Conservation (phyloP, 2,888 invertebrate species). For the Zonitis immaculata region DNA sequence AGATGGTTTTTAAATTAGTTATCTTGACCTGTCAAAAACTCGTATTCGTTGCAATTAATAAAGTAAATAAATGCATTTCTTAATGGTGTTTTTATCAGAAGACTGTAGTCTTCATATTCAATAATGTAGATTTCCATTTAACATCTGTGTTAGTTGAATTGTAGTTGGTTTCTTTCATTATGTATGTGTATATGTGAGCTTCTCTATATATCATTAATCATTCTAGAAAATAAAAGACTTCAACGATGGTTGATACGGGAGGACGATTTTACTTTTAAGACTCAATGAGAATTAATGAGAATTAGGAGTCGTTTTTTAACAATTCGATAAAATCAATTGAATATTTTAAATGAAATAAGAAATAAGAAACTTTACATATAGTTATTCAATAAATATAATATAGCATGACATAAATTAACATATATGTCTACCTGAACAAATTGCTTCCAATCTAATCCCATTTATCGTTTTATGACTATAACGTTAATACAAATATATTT, state of each 20-base stretch:
- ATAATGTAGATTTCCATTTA: conserved; percentile 33
- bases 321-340: neutral
- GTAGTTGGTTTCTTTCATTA: neutral
- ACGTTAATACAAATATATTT: conserved; percentile 9
- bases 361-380: neutral
- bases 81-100: conserved; percentile 35
- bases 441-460: conserved; percentile 11
- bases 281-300: neutral
- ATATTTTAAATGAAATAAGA: neutral
- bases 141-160: conserved; percentile 34
- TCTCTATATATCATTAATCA: neutral
- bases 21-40: conserved; percentile 28
- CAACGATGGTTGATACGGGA: neutral
- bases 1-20: conserved; percentile 20
- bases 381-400: neutral
- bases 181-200: no score
- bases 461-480: conserved; percentile 13
- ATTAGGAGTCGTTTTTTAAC: neutral
- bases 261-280: neutral
- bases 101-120: conserved; percentile 33
- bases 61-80: conserved; percentile 35
- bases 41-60: conserved; percentile 33
- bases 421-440: conserved; percentile 12
- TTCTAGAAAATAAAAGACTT: neutral
- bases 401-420: conserved; percentile 1